phyloP scores from a whole-genome alignment of 2,113 vertebrate genomes.

The Onychostoma macrolepis region DNA sequence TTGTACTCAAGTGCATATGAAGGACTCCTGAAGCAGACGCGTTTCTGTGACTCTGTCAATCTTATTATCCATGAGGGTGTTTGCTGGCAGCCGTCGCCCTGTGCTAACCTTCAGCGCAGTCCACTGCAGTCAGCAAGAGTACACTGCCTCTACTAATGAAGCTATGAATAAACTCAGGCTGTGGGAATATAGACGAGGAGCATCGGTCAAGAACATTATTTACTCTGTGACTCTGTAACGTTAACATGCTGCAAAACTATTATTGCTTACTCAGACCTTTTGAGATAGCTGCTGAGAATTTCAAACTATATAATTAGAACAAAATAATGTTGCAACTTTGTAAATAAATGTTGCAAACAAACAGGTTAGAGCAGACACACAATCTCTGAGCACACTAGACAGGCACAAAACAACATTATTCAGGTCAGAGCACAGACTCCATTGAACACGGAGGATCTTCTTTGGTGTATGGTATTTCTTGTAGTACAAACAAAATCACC shows the following conservation, averaged over 20 bases:
- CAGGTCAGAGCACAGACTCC: background rate
- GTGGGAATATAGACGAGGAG: background rate
- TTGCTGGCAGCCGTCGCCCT: conserved; percentile 5
- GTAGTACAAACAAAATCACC: too few relatives aligned
- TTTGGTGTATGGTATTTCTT: background rate
- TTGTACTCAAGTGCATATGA: background rate
- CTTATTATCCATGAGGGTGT: background rate
- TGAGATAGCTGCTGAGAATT: background rate
- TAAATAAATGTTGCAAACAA: background rate
- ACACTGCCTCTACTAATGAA: background rate
- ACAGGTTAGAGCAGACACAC: background rate
- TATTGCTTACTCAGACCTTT: background rate
- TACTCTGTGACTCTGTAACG: background rate
- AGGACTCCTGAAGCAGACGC: background rate
- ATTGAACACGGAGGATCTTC: background rate
- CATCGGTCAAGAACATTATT: background rate
- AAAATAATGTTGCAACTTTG: background rate
- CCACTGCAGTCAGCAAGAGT: conserved; percentile 18
- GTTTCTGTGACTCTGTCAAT: background rate
- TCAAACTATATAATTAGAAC: background rate
- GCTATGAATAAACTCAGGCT: conserved; percentile 19
- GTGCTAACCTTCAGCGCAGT: background rate
- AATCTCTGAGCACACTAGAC: background rate
- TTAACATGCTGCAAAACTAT: background rate
- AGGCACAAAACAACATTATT: background rate